Percentiles rank a stretch among this genome's conserved stretches.
Evolutionary conservation across 23 tunicate species (phyloP).

Genomic region (Halocynthia roretzi): DNA sequence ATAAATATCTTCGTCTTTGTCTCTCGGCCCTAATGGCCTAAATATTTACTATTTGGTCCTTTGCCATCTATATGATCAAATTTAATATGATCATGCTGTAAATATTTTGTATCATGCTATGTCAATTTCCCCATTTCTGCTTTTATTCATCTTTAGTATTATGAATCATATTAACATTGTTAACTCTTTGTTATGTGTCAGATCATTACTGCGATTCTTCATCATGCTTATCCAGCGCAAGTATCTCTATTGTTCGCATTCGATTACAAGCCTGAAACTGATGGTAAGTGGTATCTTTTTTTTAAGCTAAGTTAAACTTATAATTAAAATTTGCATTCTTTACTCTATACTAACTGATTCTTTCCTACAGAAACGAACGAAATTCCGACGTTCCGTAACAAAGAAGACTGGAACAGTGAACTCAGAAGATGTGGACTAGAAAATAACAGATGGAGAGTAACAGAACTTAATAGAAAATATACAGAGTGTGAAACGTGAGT

Average conservation of each 20-base stretch:
- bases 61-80: no score
- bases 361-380: background rate
- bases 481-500: slow-evolving; percentile 35
- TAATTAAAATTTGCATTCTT: no score
- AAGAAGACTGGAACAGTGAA: slow-evolving; percentile 37
- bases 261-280: slow-evolving; percentile 16
- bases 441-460: slow-evolving; percentile 34
- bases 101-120: no score
- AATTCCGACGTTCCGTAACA: slow-evolving; percentile 30
- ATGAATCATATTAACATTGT: no score
- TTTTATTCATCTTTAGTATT: no score
- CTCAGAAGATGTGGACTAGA: slow-evolving; percentile 26
- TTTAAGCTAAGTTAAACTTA: background rate
- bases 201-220: slow-evolving; percentile 51
- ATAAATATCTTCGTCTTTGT: background rate
- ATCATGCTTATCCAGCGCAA: slow-evolving; percentile 59
- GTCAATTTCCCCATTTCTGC: no score
- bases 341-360: no score
- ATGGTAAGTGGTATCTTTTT: background rate
- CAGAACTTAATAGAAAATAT: slow-evolving; percentile 32
- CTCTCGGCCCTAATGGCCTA: background rate
- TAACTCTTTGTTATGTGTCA: background rate
- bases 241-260: slow-evolving; percentile 53
- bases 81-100: no score
- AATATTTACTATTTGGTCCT: no score